Evolutionary conservation across 2,888 invertebrate genomes (phyloP), one percentile per base, ranked within the genome.

Genomic region (Drosophila merina): DNA sequence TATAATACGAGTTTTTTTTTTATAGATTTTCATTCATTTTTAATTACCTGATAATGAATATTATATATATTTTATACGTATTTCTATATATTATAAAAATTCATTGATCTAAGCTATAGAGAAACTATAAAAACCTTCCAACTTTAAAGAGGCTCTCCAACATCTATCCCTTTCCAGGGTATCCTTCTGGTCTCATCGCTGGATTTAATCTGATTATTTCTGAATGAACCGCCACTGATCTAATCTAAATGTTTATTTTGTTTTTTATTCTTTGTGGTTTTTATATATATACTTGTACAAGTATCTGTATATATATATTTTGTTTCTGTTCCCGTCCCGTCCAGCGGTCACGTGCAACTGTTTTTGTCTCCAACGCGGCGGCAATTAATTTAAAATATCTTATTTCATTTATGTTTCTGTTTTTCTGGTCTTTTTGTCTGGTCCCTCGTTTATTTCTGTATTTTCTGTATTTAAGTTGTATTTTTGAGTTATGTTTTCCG

Each of bases 401-500:
- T 79, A 83, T 88, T 86, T 88, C 88, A 75, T 84, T 76, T 86
- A 68, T 78, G 69, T 76, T 68, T 57, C 75, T 54, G 71, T 55
- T 76, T 54, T 74, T 62, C 45, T 57, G 62, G 62, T 78, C 67
- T 63, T 58, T 42, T n/a, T n/a, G n/a, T n/a, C n/a, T n/a, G n/a
- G 40, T 42, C 20, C 42, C 44, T 57, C 54, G 60, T 47, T 60
- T 74, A 45, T 66, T 57, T 52, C 40, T 59, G 28, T 28, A 28
- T 28, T 52, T 44, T 64, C 57, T 74, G 44, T 68, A 59, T 72
- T 76, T 70, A 67, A 72, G 58, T 72, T 72, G 72, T 71, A 78
- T 87, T 81, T 88, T 89, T 89, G 83, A 89, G 83, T 87, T 89
- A 89, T 89, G 75, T 86, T 88, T 89, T 89, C 89, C 89, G 89